Percentiles rank a stretch among this genome's conserved stretches.
These are phyloP conservation scores for Nerophis lumbriciformis DNA, from an alignment of 2,113 vertebrate species.

Conservation along the genomic window DNA sequence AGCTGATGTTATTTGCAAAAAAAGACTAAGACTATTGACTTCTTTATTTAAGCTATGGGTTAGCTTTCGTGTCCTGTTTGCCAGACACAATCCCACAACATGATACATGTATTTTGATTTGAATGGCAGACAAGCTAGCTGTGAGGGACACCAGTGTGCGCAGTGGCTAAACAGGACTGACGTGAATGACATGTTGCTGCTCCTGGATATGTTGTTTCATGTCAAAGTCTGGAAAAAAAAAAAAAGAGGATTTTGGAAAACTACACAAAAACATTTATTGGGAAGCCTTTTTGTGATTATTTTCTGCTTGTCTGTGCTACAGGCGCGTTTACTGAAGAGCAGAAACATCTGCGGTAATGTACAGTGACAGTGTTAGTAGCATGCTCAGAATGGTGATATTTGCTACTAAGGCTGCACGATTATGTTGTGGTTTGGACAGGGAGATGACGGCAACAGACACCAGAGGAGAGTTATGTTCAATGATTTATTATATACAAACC, in stretches of 20 bases:
- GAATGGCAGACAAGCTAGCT: not conserved
- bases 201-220: not conserved
- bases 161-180: not conserved
- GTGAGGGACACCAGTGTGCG: not conserved
- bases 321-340: not conserved
- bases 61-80: not conserved
- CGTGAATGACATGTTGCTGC: not conserved
- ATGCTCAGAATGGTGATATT: conserved; percentile 7
- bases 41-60: not conserved
- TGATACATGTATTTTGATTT: not conserved
- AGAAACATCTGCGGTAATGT: conserved; percentile 6
- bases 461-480: no score
- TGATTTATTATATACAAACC: no score
- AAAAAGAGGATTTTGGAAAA: not conserved
- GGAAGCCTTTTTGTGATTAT: not conserved
- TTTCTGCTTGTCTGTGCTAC: not conserved
- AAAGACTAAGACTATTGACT: not conserved
- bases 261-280: not conserved
- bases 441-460: no score
- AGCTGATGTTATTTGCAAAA: not conserved
- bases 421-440: no score
- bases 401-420: not conserved
- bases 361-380: conserved; percentile 14
- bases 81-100: not conserved
- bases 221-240: not conserved